Conservation (phyloP, 2,797 vertebrate species). For the Crossoptilon crossoptilon region DNA sequence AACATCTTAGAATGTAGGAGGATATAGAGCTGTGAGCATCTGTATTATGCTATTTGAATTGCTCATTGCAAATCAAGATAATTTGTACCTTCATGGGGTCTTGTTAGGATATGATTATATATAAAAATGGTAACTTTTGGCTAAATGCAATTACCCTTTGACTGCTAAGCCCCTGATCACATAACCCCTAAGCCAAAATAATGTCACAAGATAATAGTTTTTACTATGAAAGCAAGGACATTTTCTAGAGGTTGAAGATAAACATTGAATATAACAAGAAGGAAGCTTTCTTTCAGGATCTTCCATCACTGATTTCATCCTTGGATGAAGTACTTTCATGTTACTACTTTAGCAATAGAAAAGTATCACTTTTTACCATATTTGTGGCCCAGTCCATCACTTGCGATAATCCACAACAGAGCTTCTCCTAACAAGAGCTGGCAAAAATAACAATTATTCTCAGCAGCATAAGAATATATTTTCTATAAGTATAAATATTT, state of each 20-base stretch:
- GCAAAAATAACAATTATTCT: not conserved
- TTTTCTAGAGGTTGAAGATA: not conserved
- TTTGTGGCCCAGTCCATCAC: not conserved
- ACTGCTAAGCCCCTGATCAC: not conserved
- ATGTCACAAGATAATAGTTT: not conserved
- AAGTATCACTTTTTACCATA: not conserved
- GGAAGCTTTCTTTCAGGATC: not conserved
- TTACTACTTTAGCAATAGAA: not conserved
- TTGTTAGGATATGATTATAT: not conserved
- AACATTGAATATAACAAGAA: not conserved
- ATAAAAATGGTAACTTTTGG: not conserved
- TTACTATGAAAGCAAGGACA: not conserved
- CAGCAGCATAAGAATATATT: not conserved
- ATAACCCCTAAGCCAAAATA: not conserved
- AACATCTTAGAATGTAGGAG: not conserved
- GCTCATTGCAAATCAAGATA: not conserved
- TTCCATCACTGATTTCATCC: not conserved
- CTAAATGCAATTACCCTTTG: not conserved
- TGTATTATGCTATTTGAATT: not conserved
- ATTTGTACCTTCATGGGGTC: not conserved
- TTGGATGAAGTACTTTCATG: not conserved
- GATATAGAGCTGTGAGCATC: not conserved
- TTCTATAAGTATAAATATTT: not conserved
- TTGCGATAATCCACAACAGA: not conserved
- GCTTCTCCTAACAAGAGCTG: not conserved